These are phyloP conservation scores for Apostichopus leukothele DNA, from an alignment of 53 echinoderm and acorn worm species.

Conservation along the genomic window DNA sequence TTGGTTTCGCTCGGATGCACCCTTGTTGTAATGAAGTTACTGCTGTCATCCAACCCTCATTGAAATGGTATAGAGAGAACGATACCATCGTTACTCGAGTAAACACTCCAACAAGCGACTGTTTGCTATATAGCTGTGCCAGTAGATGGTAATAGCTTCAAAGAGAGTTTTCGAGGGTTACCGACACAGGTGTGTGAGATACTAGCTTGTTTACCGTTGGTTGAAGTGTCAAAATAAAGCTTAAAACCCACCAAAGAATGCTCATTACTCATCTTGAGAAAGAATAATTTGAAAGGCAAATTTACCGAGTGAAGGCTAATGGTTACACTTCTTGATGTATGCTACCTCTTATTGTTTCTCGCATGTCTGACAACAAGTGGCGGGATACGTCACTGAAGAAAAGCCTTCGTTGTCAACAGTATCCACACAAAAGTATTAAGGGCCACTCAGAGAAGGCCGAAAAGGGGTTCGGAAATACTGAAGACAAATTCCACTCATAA, in stretches of 20 bases:
- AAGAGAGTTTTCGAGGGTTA: conserved; percentile 5
- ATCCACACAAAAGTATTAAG: background rate
- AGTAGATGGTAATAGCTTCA: conserved; percentile 1
- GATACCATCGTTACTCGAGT: conserved; percentile 2
- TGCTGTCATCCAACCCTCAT: background rate
- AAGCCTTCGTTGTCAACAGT: background rate
- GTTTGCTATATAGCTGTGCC: background rate
- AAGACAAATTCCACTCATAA: too few relatives aligned
- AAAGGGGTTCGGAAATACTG: background rate
- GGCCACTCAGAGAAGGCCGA: background rate
- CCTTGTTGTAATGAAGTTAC: conserved; percentile 15
- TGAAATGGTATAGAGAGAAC: background rate
- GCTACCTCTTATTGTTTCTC: conserved; percentile 1
- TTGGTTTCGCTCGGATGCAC: conserved; percentile 37
- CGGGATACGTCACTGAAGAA: background rate
- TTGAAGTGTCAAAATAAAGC: background rate
- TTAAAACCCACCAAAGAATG: background rate
- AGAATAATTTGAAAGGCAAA: conserved; percentile 34
- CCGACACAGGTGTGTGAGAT: conserved; percentile 37
- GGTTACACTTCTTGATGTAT: background rate
- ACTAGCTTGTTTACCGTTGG: background rate
- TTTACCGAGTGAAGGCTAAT: background rate
- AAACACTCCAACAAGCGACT: conserved; percentile 1
- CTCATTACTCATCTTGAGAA: conserved; percentile 3
- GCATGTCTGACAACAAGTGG: background rate